phyloP scores from a whole-genome alignment of 2,888 invertebrate species.

The Hydriomena furcata region DNA sequence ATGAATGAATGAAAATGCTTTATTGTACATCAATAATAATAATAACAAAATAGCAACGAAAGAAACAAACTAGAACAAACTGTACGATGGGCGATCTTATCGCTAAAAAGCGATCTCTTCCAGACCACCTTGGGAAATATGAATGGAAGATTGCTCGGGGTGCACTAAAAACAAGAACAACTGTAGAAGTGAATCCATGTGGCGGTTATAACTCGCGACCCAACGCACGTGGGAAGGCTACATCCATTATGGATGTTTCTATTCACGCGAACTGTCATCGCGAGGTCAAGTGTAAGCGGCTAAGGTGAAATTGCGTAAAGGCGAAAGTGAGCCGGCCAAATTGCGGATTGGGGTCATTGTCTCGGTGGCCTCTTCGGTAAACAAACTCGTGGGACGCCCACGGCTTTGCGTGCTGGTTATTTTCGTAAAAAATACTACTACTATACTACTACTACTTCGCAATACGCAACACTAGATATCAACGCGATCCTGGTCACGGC shows the following conservation, averaged over 20 bases:
- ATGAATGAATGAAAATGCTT: too few relatives aligned
- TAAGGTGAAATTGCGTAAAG: constrained; percentile 78
- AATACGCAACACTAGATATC: too few relatives aligned
- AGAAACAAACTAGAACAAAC: too few relatives aligned
- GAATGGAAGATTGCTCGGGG: too few relatives aligned
- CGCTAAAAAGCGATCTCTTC: too few relatives aligned
- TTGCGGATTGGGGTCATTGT: constrained; percentile 79
- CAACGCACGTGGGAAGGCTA: constrained; percentile 25
- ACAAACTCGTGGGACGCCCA: constrained; percentile 9
- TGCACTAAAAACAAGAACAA: too few relatives aligned
- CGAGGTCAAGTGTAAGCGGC: constrained; percentile 80
- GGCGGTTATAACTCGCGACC: constrained; percentile 2
- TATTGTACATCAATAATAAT: too few relatives aligned
- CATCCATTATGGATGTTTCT: constrained; percentile 37
- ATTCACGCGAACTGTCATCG: constrained; percentile 47
- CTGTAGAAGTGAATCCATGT: neutral
- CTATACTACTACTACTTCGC: too few relatives aligned
- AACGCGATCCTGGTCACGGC: too few relatives aligned
- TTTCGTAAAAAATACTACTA: neutral
- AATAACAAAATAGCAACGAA: too few relatives aligned
- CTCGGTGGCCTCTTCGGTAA: constrained; percentile 57
- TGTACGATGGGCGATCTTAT: too few relatives aligned
- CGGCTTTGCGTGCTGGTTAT: neutral
- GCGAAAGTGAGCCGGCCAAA: constrained; percentile 76
- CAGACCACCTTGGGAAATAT: too few relatives aligned